Conservation (phyloP, 2,797 vertebrate species). For the Premnoplex brunnescens region DNA sequence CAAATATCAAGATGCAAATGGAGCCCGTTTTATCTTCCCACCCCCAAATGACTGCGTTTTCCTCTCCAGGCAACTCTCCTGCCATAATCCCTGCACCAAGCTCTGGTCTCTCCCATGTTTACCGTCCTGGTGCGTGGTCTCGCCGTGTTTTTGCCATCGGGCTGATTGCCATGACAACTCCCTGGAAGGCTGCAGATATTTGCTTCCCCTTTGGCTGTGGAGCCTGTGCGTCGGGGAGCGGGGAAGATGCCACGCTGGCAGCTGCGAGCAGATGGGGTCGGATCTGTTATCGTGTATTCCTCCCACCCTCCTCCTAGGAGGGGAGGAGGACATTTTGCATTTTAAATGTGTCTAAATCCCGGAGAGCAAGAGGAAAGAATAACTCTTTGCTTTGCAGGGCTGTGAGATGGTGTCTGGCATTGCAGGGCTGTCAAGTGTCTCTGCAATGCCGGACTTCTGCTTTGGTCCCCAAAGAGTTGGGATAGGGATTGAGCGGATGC, state of each 20-base stretch:
- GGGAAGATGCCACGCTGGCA: slow-evolving; percentile 16
- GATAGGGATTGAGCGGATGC: fast-evolving
- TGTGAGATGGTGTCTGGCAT: neutral
- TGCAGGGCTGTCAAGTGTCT: neutral
- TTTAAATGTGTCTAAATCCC: neutral
- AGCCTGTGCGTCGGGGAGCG: fast-evolving
- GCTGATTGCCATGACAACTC: neutral
- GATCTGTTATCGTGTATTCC: neutral
- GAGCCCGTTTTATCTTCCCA: neutral
- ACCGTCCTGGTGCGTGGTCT: fast-evolving
- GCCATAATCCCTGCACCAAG: neutral
- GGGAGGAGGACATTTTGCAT: slow-evolving; percentile 12
- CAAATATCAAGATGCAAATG: neutral
- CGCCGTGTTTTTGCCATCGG: fast-evolving
- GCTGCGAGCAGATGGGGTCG: slow-evolving; percentile 43
- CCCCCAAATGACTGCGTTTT: fast-evolving
- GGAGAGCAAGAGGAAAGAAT: neutral
- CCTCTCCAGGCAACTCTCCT: neutral
- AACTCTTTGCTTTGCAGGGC: neutral
- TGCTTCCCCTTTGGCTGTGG: neutral
- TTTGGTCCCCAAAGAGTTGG: neutral
- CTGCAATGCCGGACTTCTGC: neutral
- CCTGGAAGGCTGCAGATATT: neutral
- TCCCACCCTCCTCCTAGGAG: neutral
- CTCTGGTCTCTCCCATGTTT: fast-evolving